Conservation (phyloP, 2,113 vertebrate species). For the Crotalus horridus region DNA sequence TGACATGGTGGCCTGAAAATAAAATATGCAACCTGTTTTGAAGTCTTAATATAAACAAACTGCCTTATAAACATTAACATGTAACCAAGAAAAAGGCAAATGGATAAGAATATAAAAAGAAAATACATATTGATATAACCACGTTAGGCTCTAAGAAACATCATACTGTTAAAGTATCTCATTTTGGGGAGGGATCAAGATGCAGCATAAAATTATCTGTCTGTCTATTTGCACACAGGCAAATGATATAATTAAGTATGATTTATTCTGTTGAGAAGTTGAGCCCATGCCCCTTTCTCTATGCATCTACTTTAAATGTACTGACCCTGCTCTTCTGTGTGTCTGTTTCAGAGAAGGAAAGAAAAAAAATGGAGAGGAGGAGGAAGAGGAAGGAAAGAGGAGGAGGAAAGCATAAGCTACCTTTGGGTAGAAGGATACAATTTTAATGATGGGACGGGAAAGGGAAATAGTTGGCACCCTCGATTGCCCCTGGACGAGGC, state of each 20-base stretch:
- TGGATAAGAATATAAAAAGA: not conserved
- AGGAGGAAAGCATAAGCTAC: not conserved
- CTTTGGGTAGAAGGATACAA: not conserved
- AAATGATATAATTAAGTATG: not conserved
- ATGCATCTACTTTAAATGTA: not conserved
- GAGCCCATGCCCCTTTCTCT: not conserved
- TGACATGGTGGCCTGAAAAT: constrained; percentile 29
- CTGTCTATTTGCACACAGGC: no score
- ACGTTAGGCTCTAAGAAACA: not conserved
- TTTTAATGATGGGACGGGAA: not conserved
- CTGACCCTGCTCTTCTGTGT: not conserved
- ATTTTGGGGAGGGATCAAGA: not conserved
- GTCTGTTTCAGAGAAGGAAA: not conserved
- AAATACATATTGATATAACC: not conserved
- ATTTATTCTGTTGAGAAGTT: not conserved
- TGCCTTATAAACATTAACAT: not conserved
- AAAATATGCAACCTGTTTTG: not conserved
- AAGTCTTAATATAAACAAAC: not conserved
- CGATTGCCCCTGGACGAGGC: not conserved
- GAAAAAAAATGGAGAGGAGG: not conserved
- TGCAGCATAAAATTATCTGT: not conserved
- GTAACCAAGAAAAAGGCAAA: not conserved
- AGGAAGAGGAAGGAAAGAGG: not conserved
- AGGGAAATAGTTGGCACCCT: not conserved
- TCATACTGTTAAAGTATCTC: not conserved